phyloP scores from a whole-genome alignment of 2,113 vertebrate genomes.

The human (Homo sapiens) region DNA sequence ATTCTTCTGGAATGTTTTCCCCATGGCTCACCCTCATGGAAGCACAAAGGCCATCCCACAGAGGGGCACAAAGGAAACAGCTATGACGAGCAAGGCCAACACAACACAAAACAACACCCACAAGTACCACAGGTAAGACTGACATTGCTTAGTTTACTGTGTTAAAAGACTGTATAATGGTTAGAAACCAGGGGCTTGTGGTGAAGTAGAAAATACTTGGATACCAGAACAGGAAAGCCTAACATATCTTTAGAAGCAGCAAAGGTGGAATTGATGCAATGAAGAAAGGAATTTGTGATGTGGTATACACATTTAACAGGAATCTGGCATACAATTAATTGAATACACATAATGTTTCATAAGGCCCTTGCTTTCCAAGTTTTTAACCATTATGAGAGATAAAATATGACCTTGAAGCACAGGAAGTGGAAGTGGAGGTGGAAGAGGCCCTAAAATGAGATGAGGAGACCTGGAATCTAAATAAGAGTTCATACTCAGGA shows the following conservation, averaged over 20 bases:
- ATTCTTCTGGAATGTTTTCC: not conserved
- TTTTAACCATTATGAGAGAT: not conserved
- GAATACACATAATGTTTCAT: not conserved
- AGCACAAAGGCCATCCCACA: not conserved
- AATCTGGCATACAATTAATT: not conserved
- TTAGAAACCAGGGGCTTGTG: not conserved
- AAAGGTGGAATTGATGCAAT: not conserved
- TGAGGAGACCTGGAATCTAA: not conserved
- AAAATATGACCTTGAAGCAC: not conserved
- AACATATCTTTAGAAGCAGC: not conserved
- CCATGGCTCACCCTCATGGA: not conserved
- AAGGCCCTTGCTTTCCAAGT: not conserved
- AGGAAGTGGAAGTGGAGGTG: not conserved
- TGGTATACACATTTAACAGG: not conserved
- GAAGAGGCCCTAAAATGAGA: not conserved
- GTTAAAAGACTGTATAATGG: not conserved
- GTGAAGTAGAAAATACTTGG: not conserved
- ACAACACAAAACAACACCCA: not conserved
- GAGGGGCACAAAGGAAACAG: not conserved
- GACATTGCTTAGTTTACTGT: not conserved
- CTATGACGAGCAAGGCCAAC: not conserved
- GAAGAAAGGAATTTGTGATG: not conserved
- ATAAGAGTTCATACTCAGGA: not conserved
- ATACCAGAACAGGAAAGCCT: not conserved
- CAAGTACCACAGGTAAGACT: not conserved